A percentile compares a stretch with the other conserved stretches of the same genome.
Conservation (phyloP, 2,888 invertebrate species). For the Sphaerolaimus hirsutus region DNA sequence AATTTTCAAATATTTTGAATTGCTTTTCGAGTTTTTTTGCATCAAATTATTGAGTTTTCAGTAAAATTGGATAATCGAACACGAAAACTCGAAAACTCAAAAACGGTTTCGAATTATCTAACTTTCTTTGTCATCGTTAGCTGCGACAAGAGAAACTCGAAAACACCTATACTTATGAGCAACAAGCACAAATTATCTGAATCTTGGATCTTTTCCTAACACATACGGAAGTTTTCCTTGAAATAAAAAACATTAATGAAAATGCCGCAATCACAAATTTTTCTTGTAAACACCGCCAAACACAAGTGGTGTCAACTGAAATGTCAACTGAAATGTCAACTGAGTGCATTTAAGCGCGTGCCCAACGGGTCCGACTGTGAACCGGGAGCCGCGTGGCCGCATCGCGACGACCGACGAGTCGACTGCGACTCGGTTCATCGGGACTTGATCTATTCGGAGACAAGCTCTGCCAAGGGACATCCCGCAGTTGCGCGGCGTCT, state of each 20-base stretch:
- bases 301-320: background rate
- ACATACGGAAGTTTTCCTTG: background rate
- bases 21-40: no score
- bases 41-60: no score
- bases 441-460: background rate
- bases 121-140: no score
- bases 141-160: no score
- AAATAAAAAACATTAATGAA: background rate
- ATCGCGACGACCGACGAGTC: background rate
- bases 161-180: no score
- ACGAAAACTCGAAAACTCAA: no score
- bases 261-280: background rate
- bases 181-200: no score
- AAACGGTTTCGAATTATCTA: no score
- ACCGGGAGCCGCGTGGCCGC: background rate
- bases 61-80: no score
- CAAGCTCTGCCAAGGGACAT: background rate
- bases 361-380: background rate
- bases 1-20: no score
- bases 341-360: background rate
- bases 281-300: no score
- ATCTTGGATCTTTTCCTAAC: no score
- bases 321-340: background rate
- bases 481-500: conserved; percentile 4
- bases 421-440: background rate